Percentiles rank a stretch among this genome's conserved stretches.
Conservation (phyloP, 1,140 invertebrate species). For the Lamellibrachia luymesi region DNA sequence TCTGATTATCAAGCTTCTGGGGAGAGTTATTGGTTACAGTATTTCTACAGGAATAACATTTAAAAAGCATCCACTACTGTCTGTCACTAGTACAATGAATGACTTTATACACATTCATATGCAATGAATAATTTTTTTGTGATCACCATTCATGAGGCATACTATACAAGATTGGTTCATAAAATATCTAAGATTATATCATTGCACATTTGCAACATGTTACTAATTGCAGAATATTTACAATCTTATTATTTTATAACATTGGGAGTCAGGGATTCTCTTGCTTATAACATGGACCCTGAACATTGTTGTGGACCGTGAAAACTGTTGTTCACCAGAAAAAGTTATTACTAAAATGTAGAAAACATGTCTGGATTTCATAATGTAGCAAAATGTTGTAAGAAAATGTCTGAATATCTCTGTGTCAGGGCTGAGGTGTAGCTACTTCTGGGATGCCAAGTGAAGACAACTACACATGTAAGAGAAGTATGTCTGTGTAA, state of each 20-base stretch:
- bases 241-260: not conserved
- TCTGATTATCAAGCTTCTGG: not conserved
- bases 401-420: too few species aligned
- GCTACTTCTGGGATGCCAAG: not conserved
- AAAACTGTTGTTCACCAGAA: not conserved
- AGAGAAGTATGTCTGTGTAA: not conserved
- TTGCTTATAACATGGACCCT: not conserved
- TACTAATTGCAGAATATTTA: not conserved
- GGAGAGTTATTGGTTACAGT: not conserved
- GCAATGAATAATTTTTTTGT: not conserved
- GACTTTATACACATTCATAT: too few species aligned
- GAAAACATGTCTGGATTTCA: not conserved
- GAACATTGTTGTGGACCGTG: not conserved
- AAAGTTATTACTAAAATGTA: not conserved
- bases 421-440: not conserved
- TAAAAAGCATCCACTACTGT: not conserved
- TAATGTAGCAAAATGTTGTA: not conserved
- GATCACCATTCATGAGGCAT: not conserved
- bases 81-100: not conserved
- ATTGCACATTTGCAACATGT: not conserved
- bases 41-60: not conserved
- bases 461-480: too few species aligned
- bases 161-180: not conserved
- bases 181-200: not conserved
- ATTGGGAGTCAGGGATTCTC: not conserved